A percentile compares a stretch with the other conserved stretches of the same genome.
Conservation (phyloP, 2,888 invertebrate species). For the Timandra comae region DNA sequence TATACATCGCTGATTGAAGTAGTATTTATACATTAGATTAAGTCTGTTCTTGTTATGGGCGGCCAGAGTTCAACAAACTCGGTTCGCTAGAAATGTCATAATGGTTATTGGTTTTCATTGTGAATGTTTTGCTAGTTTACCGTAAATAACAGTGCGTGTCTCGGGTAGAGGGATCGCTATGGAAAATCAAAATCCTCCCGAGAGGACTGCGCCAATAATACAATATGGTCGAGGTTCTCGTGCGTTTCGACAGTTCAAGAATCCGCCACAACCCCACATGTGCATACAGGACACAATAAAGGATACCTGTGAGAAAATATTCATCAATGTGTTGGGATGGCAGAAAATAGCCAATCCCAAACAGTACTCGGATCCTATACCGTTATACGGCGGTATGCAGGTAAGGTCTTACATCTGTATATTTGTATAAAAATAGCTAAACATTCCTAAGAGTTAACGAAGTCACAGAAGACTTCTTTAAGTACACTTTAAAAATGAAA, state of each 20-base stretch:
- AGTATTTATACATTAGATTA: too few species aligned
- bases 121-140: conserved; percentile 40
- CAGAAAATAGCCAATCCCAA: conserved; percentile 82
- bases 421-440: too few species aligned
- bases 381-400: conserved; percentile 84
- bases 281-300: conserved; percentile 81
- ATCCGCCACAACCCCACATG: conserved; percentile 86
- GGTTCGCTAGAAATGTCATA: conserved; percentile 48
- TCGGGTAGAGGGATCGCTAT: conserved; percentile 36
- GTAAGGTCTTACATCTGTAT: conserved; percentile 52
- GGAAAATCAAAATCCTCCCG: conserved; percentile 62
- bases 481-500: too few species aligned
- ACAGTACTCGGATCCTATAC: conserved; percentile 80
- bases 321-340: conserved; percentile 84
- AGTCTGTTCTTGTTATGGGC: too few species aligned
- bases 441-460: too few species aligned
- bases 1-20: too few species aligned
- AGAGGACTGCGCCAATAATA: conserved; percentile 62
- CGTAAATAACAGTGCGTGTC: conserved; percentile 24
- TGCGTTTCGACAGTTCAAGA: conserved; percentile 82
- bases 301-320: conserved; percentile 75
- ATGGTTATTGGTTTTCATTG: conserved; percentile 45
- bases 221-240: conserved; percentile 77
- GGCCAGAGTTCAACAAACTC: conserved; percentile 72
- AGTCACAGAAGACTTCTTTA: too few species aligned